Evolutionary conservation across 2,113 vertebrate species (phyloP).

Genomic region (Mustela lutreola): DNA sequence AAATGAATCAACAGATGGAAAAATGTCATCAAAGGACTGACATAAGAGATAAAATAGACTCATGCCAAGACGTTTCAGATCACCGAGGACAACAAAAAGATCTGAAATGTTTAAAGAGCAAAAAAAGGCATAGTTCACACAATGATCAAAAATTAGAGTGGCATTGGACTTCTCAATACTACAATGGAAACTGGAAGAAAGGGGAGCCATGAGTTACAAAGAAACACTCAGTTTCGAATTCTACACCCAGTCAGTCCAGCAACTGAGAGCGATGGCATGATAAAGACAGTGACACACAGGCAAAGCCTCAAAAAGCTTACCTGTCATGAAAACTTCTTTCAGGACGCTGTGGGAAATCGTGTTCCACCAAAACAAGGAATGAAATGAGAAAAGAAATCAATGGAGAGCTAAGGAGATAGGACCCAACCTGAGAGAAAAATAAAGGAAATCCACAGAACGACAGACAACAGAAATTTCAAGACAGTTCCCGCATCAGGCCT

Average conservation of each 20-base stretch:
- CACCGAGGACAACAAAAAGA: not conserved
- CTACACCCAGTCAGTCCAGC: not conserved
- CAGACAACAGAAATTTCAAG: not conserved
- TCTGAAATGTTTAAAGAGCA: not conserved
- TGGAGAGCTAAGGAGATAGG: not conserved
- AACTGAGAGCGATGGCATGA: not conserved
- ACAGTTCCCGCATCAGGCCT: not conserved
- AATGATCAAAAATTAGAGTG: constrained; percentile 49
- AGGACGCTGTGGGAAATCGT: not conserved
- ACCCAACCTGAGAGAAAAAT: not conserved
- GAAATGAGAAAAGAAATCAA: not conserved
- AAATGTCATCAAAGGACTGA: not conserved
- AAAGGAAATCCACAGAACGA: not conserved
- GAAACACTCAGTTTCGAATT: not conserved
- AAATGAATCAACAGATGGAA: not conserved
- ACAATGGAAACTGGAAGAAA: not conserved
- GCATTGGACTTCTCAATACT: not conserved
- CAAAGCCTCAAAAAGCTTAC: not conserved
- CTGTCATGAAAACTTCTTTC: not conserved
- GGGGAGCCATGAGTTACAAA: not conserved
- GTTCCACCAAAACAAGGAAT: not conserved
- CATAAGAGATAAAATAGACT: not conserved
- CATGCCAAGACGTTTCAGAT: not conserved
- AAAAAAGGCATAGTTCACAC: not conserved
- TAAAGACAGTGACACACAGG: not conserved